phyloP scores from a whole-genome alignment of 2,797 vertebrate species.

The Pipistrellus pygmaeus region DNA sequence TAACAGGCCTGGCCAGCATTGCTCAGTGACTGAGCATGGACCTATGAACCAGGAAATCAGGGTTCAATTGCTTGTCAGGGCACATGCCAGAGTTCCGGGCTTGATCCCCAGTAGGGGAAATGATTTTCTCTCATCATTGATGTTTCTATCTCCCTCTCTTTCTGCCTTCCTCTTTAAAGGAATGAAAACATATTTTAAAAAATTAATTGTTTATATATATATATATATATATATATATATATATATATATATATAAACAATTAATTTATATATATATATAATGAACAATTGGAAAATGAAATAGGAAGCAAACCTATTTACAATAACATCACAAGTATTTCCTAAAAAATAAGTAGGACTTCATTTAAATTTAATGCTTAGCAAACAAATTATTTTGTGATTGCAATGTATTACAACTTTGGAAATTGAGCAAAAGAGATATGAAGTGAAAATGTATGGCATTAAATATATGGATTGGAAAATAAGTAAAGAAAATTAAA shows the following conservation, averaged over 20 bases:
- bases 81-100: no score
- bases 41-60: no score
- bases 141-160: no score
- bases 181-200: no score
- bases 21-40: no score
- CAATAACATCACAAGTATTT: not conserved
- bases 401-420: not conserved
- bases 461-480: conserved; percentile 8
- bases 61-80: no score
- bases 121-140: no score
- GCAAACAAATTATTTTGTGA: not conserved
- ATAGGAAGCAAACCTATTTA: not conserved
- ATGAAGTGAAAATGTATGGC: conserved; percentile 2
- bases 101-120: no score
- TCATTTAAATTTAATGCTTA: not conserved
- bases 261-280: not conserved
- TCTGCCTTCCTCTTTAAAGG: no score
- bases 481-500: not conserved
- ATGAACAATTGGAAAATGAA: not conserved
- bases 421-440: not conserved
- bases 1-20: no score
- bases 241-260: not conserved
- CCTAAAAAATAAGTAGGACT: not conserved
- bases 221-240: not conserved
- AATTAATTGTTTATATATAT: not conserved